Conservation (phyloP, 2,797 vertebrate species). For the Threskiornis aethiopicus region DNA sequence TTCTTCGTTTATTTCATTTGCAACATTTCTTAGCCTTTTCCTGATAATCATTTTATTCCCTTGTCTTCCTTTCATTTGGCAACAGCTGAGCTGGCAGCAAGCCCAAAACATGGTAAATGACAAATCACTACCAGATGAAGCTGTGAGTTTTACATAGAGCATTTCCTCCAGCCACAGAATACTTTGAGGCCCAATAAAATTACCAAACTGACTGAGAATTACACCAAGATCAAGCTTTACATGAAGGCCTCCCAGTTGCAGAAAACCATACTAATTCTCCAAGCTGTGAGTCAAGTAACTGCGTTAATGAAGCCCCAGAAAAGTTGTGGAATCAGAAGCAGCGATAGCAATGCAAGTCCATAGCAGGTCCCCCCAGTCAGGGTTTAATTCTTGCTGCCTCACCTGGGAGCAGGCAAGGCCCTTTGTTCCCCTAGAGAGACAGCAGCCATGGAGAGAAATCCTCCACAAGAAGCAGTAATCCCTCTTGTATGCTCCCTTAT, state of each 20-base stretch:
- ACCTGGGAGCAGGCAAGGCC: background rate
- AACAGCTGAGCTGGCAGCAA: slow-evolving; percentile 75
- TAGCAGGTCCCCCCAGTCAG: background rate
- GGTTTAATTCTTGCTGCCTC: background rate
- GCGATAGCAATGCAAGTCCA: background rate
- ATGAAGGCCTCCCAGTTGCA: slow-evolving; percentile 27
- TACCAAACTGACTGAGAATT: slow-evolving; percentile 61
- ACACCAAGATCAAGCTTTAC: slow-evolving; percentile 49
- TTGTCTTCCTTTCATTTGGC: slow-evolving; percentile 73
- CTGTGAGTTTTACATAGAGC: slow-evolving; percentile 63
- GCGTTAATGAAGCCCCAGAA: background rate
- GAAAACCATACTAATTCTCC: slow-evolving; percentile 18
- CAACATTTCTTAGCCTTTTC: slow-evolving; percentile 66
- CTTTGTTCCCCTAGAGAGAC: background rate
- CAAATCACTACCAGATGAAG: slow-evolving; percentile 88
- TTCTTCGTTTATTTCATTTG: slow-evolving; percentile 69
- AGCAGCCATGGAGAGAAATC: background rate
- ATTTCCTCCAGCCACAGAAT: slow-evolving; percentile 73
- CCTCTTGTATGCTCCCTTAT: too few species aligned
- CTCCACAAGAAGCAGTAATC: background rate
- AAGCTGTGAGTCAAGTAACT: slow-evolving; percentile 7
- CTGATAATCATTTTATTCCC: slow-evolving; percentile 77
- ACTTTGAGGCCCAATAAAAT: slow-evolving; percentile 69
- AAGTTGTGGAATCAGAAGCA: background rate
- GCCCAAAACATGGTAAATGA: slow-evolving; percentile 77